These are phyloP conservation scores for Girardia tigrina DNA, from an alignment of 2,888 invertebrate genomes.

Conservation along the genomic window DNA sequence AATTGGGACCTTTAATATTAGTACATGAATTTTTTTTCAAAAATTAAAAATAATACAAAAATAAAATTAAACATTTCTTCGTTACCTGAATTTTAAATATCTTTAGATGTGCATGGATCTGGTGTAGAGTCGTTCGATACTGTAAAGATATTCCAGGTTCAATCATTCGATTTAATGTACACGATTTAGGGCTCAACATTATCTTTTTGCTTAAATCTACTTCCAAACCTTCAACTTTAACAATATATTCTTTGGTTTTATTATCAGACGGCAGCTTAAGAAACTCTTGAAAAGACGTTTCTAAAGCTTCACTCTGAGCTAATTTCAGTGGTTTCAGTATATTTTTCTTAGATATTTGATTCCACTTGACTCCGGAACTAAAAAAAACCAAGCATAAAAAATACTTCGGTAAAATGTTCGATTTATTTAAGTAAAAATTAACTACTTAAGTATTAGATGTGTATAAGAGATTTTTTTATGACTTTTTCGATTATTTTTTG, in stretches of 20 bases:
- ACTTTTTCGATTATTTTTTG: no score
- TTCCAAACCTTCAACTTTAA: conserved; percentile 52
- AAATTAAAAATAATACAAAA: no score
- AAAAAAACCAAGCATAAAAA: conserved; percentile 34
- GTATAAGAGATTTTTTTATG: no score
- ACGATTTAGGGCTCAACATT: conserved; percentile 57
- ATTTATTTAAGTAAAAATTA: no score
- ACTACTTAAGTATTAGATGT: no score
- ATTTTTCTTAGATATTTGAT: conserved; percentile 64
- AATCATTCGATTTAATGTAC: conserved; percentile 53
- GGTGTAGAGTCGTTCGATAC: conserved; percentile 67
- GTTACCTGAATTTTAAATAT: conserved; percentile 59
- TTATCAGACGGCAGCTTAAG: conserved; percentile 50
- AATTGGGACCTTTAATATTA: no score
- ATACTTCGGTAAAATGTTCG: no score
- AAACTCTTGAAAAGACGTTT: conserved; percentile 67
- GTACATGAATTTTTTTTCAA: no score
- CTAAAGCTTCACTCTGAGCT: conserved; percentile 59
- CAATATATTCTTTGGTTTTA: neutral
- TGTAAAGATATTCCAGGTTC: conserved; percentile 79
- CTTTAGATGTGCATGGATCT: conserved; percentile 75
- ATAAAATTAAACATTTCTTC: no score
- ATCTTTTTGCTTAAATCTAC: conserved; percentile 64
- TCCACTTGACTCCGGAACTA: conserved; percentile 85
- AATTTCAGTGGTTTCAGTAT: conserved; percentile 67